Evolutionary conservation across 1,140 invertebrate genomes (phyloP).

Genomic region (Aporrectodea caliginosa): DNA sequence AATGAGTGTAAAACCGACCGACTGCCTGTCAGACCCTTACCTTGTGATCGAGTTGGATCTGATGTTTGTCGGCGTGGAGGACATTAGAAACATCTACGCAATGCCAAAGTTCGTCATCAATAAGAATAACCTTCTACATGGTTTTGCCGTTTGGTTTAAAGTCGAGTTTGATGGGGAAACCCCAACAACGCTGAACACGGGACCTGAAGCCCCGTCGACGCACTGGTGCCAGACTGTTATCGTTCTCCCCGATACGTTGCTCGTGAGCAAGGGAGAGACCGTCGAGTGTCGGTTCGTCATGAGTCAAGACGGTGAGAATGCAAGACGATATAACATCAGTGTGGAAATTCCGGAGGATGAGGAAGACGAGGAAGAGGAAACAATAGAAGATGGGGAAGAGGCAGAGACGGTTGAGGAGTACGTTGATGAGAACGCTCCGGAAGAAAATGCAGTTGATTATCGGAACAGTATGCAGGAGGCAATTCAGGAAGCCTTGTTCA

Average conservation of each 20-base stretch:
- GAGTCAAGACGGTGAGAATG: not conserved
- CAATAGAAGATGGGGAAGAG: not conserved
- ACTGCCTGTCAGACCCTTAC: slow-evolving; percentile 38
- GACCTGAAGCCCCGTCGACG: slow-evolving; percentile 11
- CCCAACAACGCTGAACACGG: slow-evolving; percentile 32
- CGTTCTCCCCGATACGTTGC: slow-evolving; percentile 17
- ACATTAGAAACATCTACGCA: slow-evolving; percentile 40
- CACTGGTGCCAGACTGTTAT: slow-evolving; percentile 33
- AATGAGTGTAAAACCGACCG: slow-evolving; percentile 33
- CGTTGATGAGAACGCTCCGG: not conserved
- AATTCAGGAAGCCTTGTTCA: not conserved
- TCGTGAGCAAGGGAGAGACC: slow-evolving; percentile 12
- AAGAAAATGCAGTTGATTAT: not conserved
- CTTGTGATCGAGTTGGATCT: slow-evolving; percentile 43
- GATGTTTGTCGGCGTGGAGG: slow-evolving; percentile 38
- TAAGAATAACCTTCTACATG: slow-evolving; percentile 40
- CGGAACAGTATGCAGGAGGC: not conserved
- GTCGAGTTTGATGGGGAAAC: slow-evolving; percentile 39
- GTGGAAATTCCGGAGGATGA: slow-evolving; percentile 22
- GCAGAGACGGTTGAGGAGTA: not conserved
- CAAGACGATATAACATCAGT: slow-evolving; percentile 24
- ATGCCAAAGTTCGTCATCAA: slow-evolving; percentile 38
- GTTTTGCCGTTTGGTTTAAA: slow-evolving; percentile 51
- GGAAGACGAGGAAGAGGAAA: slow-evolving; percentile 23
- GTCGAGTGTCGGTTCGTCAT: slow-evolving; percentile 19